Percentiles rank a stretch among this genome's conserved stretches.
phyloP scores from a whole-genome alignment of 2,888 invertebrate species.

The Andrena hattorfiana region DNA sequence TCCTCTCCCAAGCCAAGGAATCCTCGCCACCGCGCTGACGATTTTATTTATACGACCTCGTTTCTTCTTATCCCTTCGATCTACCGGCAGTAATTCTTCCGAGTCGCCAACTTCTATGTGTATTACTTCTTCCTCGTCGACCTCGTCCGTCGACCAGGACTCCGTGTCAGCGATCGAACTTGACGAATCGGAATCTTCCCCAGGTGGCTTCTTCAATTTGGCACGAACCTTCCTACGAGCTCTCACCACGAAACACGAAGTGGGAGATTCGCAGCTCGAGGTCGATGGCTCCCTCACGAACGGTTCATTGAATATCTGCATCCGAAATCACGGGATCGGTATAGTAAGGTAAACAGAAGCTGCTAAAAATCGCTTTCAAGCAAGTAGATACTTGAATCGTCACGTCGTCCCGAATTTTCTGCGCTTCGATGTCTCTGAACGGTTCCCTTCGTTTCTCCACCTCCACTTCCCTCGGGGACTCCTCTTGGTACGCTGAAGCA shows the following conservation, averaged over 20 bases:
- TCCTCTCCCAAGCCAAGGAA: conserved; percentile 72
- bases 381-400: conserved; percentile 77
- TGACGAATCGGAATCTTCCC: conserved; percentile 61
- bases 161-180: conserved; percentile 76
- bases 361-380: not conserved
- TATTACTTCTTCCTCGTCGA: conserved; percentile 75
- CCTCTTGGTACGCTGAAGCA: conserved; percentile 79
- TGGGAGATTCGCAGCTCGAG: conserved; percentile 68
- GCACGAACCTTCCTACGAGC: conserved; percentile 69
- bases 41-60: conserved; percentile 70
- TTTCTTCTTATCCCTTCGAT: conserved; percentile 60
- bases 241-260: conserved; percentile 73
- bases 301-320: conserved; percentile 77
- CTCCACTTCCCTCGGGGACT: conserved; percentile 62
- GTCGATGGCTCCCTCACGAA: conserved; percentile 45
- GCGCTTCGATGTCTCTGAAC: conserved; percentile 80
- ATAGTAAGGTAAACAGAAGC: not conserved
- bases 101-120: conserved; percentile 73
- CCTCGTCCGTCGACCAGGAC: conserved; percentile 72
- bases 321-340: not conserved
- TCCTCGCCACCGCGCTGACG: conserved; percentile 68
- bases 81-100: conserved; percentile 60
- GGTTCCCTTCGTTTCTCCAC: conserved; percentile 49
- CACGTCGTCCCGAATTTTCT: conserved; percentile 79
- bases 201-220: conserved; percentile 56